These are phyloP conservation scores for Sebastes trivittatus DNA, from an alignment of 2,797 vertebrate genomes.

Conservation along the genomic window DNA sequence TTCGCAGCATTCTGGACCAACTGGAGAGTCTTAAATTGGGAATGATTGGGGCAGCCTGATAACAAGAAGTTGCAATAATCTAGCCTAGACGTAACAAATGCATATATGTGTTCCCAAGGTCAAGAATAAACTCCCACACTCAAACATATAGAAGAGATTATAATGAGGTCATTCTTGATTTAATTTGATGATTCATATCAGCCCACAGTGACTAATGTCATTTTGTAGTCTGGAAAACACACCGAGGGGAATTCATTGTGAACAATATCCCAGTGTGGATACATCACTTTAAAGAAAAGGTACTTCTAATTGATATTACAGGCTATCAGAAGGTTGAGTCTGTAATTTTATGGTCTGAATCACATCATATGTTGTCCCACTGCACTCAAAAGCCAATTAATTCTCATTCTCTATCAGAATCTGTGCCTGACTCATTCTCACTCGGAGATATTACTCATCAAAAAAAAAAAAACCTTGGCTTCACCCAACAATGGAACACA, in stretches of 20 bases:
- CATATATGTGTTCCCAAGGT: not conserved
- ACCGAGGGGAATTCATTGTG: not conserved
- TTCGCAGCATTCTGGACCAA: not conserved
- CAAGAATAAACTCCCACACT: not conserved
- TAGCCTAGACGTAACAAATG: not conserved
- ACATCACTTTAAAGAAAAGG: not conserved
- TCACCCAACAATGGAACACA: not conserved
- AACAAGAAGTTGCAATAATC: not conserved
- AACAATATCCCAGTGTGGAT: not conserved
- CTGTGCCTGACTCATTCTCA: not conserved
- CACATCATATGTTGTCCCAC: not conserved
- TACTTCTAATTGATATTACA: not conserved
- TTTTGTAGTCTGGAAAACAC: not conserved
- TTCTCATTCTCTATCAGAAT: not conserved
- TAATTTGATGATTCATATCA: not conserved
- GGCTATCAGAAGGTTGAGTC: not conserved
- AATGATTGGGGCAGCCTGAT: no score
- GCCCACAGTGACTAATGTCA: not conserved
- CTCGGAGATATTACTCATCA: not conserved
- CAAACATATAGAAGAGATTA: not conserved
- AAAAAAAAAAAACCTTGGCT: not conserved
- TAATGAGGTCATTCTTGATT: not conserved
- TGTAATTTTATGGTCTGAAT: slow-evolving; percentile 6
- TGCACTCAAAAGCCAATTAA: not conserved
- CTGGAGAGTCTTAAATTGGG: not conserved